A percentile compares a stretch with the other conserved stretches of the same genome.
phyloP scores from a whole-genome alignment of 2,113 vertebrate genomes.

The Corythornis madagascariensis region DNA sequence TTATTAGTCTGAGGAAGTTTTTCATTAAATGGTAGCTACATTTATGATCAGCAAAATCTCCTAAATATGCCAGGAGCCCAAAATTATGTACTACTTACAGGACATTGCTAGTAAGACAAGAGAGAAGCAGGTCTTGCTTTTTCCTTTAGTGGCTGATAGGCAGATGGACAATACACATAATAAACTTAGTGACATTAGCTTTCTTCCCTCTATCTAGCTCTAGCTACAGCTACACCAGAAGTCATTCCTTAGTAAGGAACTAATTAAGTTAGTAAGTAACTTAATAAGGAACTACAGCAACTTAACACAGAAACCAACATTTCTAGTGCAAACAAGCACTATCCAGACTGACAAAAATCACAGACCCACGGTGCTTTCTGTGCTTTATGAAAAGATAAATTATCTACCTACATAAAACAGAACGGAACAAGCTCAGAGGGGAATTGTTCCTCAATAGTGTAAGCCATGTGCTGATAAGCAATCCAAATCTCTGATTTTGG shows the following conservation, averaged over 20 bases:
- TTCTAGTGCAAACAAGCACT: neutral
- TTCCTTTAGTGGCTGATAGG: neutral
- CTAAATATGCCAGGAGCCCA: neutral
- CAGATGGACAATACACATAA: neutral
- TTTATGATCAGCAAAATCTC: neutral
- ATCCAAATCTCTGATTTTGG: conserved; percentile 32
- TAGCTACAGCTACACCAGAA: neutral
- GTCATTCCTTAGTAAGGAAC: neutral
- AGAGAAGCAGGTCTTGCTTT: neutral
- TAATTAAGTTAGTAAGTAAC: too few species aligned
- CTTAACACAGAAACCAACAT: neutral
- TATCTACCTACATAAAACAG: neutral
- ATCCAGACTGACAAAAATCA: neutral
- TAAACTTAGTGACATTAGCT: neutral
- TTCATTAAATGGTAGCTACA: neutral
- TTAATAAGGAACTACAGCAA: neutral
- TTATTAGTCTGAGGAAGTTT: neutral
- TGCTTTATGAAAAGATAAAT: neutral
- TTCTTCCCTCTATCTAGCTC: neutral
- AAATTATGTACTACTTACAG: neutral
- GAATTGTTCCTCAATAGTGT: neutral
- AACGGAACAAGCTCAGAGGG: neutral
- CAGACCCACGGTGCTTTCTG: neutral
- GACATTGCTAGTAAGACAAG: neutral
- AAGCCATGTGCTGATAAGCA: neutral